A percentile compares a stretch with the other conserved stretches of the same genome.
phyloP scores from a whole-genome alignment of 2,113 vertebrate species.

The Leptocoma aspasia region DNA sequence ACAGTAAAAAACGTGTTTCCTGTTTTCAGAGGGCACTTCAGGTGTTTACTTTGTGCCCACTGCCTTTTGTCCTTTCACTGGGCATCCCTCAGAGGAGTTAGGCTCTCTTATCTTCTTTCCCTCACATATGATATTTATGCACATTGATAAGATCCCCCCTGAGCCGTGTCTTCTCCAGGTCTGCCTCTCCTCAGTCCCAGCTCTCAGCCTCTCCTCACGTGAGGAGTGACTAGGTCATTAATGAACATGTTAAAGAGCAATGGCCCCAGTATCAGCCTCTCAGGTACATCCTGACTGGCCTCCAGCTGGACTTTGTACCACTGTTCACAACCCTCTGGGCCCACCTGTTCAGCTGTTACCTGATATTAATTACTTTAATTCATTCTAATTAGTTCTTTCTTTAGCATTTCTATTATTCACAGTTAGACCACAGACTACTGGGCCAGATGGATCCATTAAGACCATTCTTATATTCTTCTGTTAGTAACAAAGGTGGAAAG shows the following conservation, averaged over 20 bases:
- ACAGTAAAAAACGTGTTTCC: background rate
- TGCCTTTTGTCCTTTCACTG: background rate
- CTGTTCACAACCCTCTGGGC: background rate
- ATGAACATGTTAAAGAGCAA: rapidly evolving
- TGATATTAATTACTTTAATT: background rate
- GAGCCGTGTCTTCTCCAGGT: background rate
- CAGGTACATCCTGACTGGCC: background rate
- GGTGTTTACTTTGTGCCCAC: background rate
- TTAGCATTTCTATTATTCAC: background rate
- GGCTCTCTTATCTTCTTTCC: background rate
- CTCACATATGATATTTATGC: background rate
- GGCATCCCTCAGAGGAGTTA: background rate
- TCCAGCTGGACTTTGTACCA: background rate
- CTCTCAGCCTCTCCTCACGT: background rate
- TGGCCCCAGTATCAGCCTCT: background rate
- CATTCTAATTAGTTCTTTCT: background rate
- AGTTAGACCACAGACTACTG: background rate
- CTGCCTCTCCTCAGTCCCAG: background rate
- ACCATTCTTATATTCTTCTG: background rate
- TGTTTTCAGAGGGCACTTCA: background rate
- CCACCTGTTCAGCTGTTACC: background rate
- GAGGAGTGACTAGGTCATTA: background rate
- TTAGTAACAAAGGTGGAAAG: background rate
- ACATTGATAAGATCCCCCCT: background rate
- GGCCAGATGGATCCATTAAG: background rate